These are phyloP conservation scores for Copidosoma aretas DNA, from an alignment of 2,888 invertebrate genomes.

Conservation along the genomic window DNA sequence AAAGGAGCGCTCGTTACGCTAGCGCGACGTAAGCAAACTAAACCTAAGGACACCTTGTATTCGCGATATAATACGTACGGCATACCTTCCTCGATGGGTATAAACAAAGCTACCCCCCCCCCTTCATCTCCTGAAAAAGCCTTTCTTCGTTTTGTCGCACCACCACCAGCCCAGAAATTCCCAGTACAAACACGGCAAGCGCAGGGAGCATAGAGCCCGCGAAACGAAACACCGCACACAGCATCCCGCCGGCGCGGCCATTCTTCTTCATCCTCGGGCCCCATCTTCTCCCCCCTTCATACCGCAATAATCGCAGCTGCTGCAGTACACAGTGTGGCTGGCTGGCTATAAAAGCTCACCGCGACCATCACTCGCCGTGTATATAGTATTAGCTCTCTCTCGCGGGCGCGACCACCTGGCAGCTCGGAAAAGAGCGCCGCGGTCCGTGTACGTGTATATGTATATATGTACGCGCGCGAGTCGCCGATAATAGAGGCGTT, in stretches of 20 bases:
- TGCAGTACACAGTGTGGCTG: background rate
- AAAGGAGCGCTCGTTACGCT: too few species aligned
- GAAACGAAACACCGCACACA: constrained; percentile 7
- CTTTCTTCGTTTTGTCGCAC: background rate
- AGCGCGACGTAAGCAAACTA: too few species aligned
- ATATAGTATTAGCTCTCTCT: too few species aligned
- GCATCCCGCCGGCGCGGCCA: too few species aligned
- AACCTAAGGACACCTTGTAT: too few species aligned
- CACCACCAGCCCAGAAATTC: background rate
- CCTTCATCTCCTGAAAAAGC: background rate
- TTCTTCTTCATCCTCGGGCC: background rate
- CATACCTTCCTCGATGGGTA: constrained; percentile 1
- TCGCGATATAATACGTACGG: too few species aligned
- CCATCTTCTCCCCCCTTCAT: background rate
- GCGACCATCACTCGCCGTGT: background rate
- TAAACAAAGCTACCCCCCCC: background rate
- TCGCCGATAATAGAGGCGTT: constrained; percentile 31
- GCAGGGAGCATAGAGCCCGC: background rate
- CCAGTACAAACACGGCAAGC: background rate
- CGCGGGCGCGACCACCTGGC: too few species aligned
- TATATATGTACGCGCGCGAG: background rate
- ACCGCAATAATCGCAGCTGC: background rate
- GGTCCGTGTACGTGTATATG: background rate
- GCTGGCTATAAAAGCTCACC: background rate
- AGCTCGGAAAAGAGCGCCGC: too few species aligned